phyloP scores from a whole-genome alignment of 1,140 invertebrate species.

The Matsumurasca onukii region DNA sequence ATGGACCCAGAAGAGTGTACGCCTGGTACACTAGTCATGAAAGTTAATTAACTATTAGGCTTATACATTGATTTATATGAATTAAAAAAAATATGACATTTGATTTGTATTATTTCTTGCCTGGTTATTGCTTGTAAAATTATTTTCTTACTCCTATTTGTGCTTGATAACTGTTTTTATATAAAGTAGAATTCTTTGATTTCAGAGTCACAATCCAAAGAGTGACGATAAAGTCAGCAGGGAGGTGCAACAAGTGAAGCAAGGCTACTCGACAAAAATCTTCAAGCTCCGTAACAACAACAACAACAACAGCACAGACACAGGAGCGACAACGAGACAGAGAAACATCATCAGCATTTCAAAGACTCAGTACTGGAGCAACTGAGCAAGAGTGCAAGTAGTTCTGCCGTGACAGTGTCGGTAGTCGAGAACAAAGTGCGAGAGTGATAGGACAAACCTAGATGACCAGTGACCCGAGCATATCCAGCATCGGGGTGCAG shows the following conservation, averaged over 20 bases:
- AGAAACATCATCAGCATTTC: slow-evolving; percentile 13
- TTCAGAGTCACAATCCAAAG: slow-evolving; percentile 53
- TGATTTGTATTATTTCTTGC: too few species aligned
- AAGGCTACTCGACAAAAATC: slow-evolving; percentile 9
- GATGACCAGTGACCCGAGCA: slow-evolving; percentile 53
- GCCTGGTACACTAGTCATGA: too few species aligned
- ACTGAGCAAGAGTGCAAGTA: slow-evolving; percentile 37
- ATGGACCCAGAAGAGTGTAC: too few species aligned
- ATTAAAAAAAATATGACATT: too few species aligned
- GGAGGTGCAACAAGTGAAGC: slow-evolving; percentile 36
- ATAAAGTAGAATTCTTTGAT: too few species aligned
- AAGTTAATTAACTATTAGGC: too few species aligned
- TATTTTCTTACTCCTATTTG: too few species aligned
- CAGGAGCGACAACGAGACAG: background rate
- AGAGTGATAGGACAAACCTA: slow-evolving; percentile 15
- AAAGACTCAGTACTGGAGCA: slow-evolving; percentile 29
- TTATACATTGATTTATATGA: too few species aligned
- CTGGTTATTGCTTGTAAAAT: too few species aligned
- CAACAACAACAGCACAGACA: slow-evolving; percentile 16
- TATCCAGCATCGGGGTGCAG: slow-evolving; percentile 66
- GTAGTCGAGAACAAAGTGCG: slow-evolving; percentile 14
- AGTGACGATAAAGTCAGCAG: slow-evolving; percentile 58
- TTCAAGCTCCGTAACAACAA: slow-evolving; percentile 12
- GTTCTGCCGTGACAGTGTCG: slow-evolving; percentile 27
- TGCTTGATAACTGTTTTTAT: too few species aligned